These are phyloP conservation scores for Hucho hucho DNA, from an alignment of 2,113 vertebrate genomes.

Conservation along the genomic window DNA sequence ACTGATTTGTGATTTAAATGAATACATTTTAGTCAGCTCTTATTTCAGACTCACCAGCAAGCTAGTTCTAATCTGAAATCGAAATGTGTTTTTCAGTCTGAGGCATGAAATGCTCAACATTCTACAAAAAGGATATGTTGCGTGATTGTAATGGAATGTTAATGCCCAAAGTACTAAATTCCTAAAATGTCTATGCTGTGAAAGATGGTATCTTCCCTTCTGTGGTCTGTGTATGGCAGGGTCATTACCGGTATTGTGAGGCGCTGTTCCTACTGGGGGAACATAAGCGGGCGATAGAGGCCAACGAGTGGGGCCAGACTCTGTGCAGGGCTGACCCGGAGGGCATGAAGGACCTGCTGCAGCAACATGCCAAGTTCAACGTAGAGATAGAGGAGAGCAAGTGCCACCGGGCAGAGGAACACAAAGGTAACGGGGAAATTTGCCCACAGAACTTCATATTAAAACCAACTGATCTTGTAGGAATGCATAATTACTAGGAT, in stretches of 20 bases:
- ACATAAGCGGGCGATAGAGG: conserved; percentile 72
- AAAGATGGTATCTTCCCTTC: background rate
- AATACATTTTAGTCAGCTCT: no score
- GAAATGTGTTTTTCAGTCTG: no score
- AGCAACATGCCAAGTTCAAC: conserved; percentile 74
- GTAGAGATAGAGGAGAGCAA: conserved; percentile 42
- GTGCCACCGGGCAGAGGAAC: background rate
- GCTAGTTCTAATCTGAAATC: no score
- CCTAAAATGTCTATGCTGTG: background rate
- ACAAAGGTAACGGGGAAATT: conserved; percentile 52
- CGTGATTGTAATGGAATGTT: no score
- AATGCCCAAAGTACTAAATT: no score
- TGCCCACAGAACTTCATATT: no score
- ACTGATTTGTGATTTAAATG: no score
- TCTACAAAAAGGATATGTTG: no score
- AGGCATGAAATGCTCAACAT: no score
- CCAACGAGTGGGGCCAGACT: conserved; percentile 76
- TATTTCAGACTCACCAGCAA: no score
- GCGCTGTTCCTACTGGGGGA: conserved; percentile 81
- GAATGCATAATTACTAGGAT: no score
- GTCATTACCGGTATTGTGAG: conserved; percentile 91
- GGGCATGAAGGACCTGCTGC: conserved; percentile 78
- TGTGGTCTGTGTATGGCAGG: conserved; percentile 67
- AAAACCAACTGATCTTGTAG: no score
- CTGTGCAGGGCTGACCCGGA: conserved; percentile 71